phyloP scores from a whole-genome alignment of 2,113 vertebrate genomes.

The Tragelaphus buxtoni region DNA sequence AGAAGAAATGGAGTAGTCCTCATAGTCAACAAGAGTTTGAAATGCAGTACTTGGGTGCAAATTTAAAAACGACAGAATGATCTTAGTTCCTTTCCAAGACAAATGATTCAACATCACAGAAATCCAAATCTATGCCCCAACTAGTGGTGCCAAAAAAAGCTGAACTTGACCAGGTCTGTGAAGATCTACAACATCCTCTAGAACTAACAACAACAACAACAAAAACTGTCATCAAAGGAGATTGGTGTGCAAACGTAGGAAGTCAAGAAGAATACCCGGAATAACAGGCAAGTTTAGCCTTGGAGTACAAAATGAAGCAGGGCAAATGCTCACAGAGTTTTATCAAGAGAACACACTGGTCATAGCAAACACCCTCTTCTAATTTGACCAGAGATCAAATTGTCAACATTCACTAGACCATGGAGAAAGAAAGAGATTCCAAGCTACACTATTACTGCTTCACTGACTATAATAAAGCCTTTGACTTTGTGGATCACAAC shows the following conservation, averaged over 20 bases:
- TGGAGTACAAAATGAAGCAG: not conserved
- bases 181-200: not conserved
- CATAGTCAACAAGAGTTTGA: not conserved
- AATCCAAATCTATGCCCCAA: not conserved
- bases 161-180: not conserved
- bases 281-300: not conserved
- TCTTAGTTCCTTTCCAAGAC: not conserved
- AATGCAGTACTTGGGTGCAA: not conserved
- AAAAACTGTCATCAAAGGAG: not conserved
- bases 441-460: not conserved
- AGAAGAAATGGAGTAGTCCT: not conserved
- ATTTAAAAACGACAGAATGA: not conserved
- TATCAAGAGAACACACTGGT: not conserved
- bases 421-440: not conserved
- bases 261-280: not conserved
- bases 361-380: not conserved
- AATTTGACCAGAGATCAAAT: not conserved
- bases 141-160: not conserved
- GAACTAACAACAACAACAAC: not conserved
- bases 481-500: not conserved
- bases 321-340: not conserved
- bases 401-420: not conserved
- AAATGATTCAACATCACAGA: not conserved
- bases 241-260: not conserved
- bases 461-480: not conserved